Conservation (phyloP, 2,113 vertebrate genomes). For the Morone chrysops region DNA sequence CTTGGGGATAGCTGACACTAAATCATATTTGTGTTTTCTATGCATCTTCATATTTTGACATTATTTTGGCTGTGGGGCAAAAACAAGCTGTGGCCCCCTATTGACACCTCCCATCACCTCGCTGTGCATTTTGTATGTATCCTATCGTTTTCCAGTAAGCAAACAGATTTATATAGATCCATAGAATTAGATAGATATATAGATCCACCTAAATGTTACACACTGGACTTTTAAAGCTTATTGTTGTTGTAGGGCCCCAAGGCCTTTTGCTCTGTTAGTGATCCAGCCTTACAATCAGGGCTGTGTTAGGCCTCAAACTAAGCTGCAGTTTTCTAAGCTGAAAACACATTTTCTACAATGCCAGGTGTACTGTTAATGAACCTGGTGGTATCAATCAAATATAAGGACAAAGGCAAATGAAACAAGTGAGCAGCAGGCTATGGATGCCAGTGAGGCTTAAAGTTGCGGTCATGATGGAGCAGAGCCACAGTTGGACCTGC, state of each 20-base stretch:
- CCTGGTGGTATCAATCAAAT: background rate
- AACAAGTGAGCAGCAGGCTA: too few relatives aligned
- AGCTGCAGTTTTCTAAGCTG: background rate
- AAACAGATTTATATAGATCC: background rate
- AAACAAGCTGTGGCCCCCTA: background rate
- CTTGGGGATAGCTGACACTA: background rate
- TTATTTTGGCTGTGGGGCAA: too few relatives aligned
- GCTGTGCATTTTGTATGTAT: background rate
- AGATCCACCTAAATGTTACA: too few relatives aligned
- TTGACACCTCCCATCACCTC: background rate
- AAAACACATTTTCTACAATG: background rate
- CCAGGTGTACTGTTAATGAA: background rate
- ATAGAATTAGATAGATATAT: too few relatives aligned
- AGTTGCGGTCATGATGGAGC: too few relatives aligned
- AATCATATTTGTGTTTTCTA: background rate
- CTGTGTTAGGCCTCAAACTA: background rate
- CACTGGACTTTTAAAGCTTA: background rate
- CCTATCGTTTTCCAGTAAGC: background rate
- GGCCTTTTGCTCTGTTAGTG: background rate
- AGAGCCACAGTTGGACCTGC: too few relatives aligned
- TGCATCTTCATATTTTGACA: background rate
- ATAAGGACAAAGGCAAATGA: background rate
- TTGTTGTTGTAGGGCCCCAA: background rate
- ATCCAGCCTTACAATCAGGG: background rate
- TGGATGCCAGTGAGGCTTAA: too few relatives aligned